These are phyloP conservation scores for Triplophysa rosa DNA, from an alignment of 2,113 vertebrate genomes.

Conservation along the genomic window DNA sequence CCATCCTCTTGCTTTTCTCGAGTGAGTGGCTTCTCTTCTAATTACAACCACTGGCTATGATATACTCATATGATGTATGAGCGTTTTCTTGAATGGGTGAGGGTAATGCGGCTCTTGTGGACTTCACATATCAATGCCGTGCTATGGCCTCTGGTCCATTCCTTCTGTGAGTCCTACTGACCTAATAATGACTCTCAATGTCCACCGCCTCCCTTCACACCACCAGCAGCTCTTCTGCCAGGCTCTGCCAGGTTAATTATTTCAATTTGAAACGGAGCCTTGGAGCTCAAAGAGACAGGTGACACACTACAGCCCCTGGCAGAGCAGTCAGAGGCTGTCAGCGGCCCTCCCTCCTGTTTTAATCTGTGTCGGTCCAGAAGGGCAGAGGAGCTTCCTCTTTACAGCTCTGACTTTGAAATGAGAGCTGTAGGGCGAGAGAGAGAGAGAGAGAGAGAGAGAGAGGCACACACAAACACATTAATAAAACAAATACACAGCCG, in stretches of 20 bases:
- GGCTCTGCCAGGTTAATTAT: conserved; percentile 34
- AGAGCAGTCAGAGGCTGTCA: conserved; percentile 22
- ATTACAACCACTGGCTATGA: conserved; percentile 32
- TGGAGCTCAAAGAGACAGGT: background rate
- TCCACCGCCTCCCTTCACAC: background rate
- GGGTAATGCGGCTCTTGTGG: background rate
- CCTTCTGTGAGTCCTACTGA: conserved; percentile 39
- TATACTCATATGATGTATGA: no score
- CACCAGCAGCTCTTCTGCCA: background rate
- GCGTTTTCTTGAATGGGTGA: background rate
- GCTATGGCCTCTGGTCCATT: conserved; percentile 29
- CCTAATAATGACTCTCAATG: conserved; percentile 27
- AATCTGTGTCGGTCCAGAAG: conserved; percentile 32
- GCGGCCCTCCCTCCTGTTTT: background rate
- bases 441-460: background rate
- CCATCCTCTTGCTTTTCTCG: conserved; percentile 27
- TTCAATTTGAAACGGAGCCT: conserved; percentile 35
- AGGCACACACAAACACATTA: background rate
- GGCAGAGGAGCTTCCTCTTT: conserved; percentile 5
- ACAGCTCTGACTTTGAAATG: conserved; percentile 46
- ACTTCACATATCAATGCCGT: conserved; percentile 28
- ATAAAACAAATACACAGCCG: conserved; percentile 20
- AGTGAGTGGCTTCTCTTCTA: conserved; percentile 7
- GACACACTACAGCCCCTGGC: conserved; percentile 25
- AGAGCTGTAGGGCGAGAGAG: conserved; percentile 31